These are phyloP conservation scores for Wiebesia pumilae DNA, from an alignment of 1,140 invertebrate genomes.

Conservation along the genomic window DNA sequence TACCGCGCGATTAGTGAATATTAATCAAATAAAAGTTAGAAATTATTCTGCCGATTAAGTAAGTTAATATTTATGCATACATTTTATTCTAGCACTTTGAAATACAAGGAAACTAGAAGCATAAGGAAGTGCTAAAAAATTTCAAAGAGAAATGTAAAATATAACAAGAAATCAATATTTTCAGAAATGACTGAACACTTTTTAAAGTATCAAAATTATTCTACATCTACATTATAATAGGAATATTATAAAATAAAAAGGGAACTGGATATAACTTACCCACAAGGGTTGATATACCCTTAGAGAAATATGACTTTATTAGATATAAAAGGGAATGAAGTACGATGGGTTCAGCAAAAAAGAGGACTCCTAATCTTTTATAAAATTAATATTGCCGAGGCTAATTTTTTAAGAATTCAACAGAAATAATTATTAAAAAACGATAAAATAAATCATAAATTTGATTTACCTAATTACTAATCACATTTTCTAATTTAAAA, in stretches of 20 bases:
- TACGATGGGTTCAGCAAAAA: background rate
- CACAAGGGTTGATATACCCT: constrained; percentile 1
- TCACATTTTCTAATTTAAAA: too few species aligned
- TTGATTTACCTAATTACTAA: too few species aligned
- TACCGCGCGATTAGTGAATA: too few species aligned
- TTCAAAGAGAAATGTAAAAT: background rate
- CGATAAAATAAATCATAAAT: too few species aligned
- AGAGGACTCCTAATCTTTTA: background rate
- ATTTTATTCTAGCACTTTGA: too few species aligned
- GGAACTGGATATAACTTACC: background rate
- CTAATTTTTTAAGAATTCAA: background rate
- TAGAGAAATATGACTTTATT: background rate
- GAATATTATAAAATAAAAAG: background rate
- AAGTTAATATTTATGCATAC: too few species aligned
- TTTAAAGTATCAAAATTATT: background rate
- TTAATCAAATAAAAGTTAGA: too few species aligned
- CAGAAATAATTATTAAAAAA: too few species aligned
- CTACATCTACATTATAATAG: background rate
- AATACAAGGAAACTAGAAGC: too few species aligned
- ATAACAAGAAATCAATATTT: background rate
- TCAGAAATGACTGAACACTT: background rate
- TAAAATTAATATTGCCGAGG: background rate
- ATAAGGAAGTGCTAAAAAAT: background rate
- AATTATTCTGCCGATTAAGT: too few species aligned
- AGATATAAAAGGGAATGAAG: background rate